Evolutionary conservation across 2,113 vertebrate genomes (phyloP), one percentile per base, ranked within the genome.

Genomic region (Sclerurus mexicanus): DNA sequence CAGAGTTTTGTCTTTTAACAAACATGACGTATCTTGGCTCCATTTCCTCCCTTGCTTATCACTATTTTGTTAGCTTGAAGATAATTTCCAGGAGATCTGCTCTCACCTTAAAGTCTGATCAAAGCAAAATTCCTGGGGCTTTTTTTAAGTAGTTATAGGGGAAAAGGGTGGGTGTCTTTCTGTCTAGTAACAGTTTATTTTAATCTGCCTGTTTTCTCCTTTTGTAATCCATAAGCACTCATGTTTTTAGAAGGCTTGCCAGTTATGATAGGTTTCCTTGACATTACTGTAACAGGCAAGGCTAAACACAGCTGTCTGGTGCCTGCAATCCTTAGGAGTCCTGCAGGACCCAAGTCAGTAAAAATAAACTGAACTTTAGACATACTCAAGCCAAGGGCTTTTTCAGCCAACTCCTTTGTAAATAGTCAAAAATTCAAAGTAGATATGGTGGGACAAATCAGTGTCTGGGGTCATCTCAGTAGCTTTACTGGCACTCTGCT

Each of bases 271-370:
- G 88, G 92, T 97, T 98, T 98, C 95, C 92, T 95, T 95, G 95
- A 93, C 81, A 16, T 78, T 91, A 60, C 87, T 91, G 83, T 91
- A 97, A 86, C 12, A 94, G 77, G 92, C 77, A 94, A 97, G 93
- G 96, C 97, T 97, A 97, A 98, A 97, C 96, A 97, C 96, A 97
- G 97, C 95, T 97, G 97, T 87, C 86, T 97, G 94, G 93, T 97
- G 96, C 95, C 96, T 97, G 87, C 66, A 90, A 77, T 79, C 86
- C 93, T 94, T 94, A 93, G 90, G 88, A 93, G 93, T 92, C 93
- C 96, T 95, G 85, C 85, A 96, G 93, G 86, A 93, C 73, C 50
- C 7, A 3, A 96, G 42, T 72, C 69, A 80, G 88, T 96, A 96
- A 93, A 98, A 98, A 97, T 98, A 98, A 98, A 98, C 97, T 96